These are phyloP conservation scores for Eumeta japonica DNA, from an alignment of 1,140 invertebrate genomes.

Conservation along the genomic window DNA sequence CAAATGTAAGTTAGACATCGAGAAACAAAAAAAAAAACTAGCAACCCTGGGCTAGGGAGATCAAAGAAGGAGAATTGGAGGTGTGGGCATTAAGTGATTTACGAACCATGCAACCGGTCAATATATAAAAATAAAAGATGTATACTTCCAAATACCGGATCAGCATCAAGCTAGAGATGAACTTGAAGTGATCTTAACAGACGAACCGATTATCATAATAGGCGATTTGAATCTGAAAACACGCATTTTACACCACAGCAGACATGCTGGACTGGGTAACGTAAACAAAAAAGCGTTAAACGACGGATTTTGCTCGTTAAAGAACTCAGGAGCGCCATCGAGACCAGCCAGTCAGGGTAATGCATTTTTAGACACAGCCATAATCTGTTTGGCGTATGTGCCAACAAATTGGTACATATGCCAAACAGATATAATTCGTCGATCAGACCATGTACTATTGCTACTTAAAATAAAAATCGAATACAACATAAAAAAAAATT, in stretches of 20 bases:
- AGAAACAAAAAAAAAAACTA: constrained; percentile 2
- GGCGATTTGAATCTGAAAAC: constrained; percentile 7
- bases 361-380: constrained; percentile 3
- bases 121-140: constrained; percentile 6
- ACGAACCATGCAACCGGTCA: constrained; percentile 2
- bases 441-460: constrained; percentile 7
- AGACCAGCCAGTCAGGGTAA: constrained; percentile 3
- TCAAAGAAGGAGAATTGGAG: constrained; percentile 3
- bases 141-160: constrained; percentile 5
- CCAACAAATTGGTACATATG: too few relatives aligned
- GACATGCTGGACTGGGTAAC: constrained; percentile 4
- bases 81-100: constrained; percentile 3
- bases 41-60: constrained; percentile 1
- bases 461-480: constrained; percentile 2
- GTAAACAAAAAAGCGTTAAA: constrained; percentile 1
- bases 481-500: neutral
- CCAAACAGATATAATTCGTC: constrained; percentile 1
- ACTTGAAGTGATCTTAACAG: constrained; percentile 1
- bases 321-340: constrained; percentile 2
- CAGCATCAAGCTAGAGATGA: constrained; percentile 6
- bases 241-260: too few relatives aligned
- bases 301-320: constrained; percentile 1
- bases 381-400: too few relatives aligned
- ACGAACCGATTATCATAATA: constrained; percentile 5
- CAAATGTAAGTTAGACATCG: constrained; percentile 2